Evolutionary conservation across 2,113 vertebrate species (phyloP).

Genomic region (Myotis davidii): DNA sequence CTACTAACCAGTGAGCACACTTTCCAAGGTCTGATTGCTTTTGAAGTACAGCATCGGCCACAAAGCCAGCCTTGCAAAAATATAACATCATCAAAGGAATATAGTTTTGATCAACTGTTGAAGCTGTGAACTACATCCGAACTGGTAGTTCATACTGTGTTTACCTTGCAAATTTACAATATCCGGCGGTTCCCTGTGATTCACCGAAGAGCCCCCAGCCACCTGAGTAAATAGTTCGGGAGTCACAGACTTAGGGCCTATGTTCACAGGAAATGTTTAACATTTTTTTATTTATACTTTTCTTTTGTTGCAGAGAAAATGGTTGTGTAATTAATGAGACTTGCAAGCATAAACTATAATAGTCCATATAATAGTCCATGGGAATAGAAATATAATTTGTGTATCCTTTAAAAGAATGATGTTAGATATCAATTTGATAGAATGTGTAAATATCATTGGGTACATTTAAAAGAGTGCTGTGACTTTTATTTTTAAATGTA

Average conservation of each 20-base stretch:
- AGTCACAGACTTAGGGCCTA: neutral
- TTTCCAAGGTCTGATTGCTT: neutral
- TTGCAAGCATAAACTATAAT: neutral
- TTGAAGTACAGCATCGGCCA: neutral
- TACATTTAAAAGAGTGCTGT: neutral
- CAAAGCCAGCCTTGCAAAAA: neutral
- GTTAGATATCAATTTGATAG: neutral
- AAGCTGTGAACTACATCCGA: neutral
- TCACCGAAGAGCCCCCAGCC: neutral
- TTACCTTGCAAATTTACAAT: neutral
- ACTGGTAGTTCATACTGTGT: neutral
- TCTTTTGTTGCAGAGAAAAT: constrained; percentile 22
- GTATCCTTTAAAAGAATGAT: neutral
- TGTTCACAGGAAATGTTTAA: neutral
- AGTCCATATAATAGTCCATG: no score
- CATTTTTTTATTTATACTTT: neutral
- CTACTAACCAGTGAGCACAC: no score
- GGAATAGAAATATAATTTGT: neutral
- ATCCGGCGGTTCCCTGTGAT: neutral
- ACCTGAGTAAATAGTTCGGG: neutral
- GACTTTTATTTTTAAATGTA: neutral
- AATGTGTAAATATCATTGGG: neutral
- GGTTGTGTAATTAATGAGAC: neutral
- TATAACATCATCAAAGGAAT: neutral
- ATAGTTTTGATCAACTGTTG: neutral